Percentiles rank a stretch among this genome's conserved stretches.
These are phyloP conservation scores for Meghimatium bilineatum DNA, from an alignment of 2,888 invertebrate species.

Conservation along the genomic window DNA sequence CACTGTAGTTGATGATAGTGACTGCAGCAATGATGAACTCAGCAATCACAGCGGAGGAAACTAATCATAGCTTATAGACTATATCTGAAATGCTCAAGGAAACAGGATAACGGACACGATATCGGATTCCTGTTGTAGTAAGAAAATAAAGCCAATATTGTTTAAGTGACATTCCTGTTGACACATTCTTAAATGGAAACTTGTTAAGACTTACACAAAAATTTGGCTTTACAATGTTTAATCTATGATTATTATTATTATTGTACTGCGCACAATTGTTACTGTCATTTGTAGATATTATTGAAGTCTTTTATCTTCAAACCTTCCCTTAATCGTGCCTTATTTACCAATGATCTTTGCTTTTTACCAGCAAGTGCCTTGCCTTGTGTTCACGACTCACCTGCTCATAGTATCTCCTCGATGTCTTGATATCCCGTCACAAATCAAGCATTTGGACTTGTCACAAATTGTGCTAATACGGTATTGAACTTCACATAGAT, in stretches of 20 bases:
- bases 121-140: background rate
- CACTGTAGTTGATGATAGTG: constrained; percentile 18
- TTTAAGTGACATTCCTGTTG: background rate
- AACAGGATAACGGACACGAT: background rate
- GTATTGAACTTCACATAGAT: background rate
- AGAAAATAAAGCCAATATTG: background rate
- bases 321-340: background rate
- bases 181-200: background rate
- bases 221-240: background rate
- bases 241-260: background rate
- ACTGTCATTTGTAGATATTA: background rate
- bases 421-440: background rate
- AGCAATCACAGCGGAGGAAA: constrained; percentile 42
- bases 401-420: background rate
- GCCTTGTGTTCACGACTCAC: background rate
- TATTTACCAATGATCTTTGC: background rate
- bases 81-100: background rate
- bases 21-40: constrained; percentile 40
- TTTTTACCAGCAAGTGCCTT: background rate
- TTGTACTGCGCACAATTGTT: background rate
- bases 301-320: background rate
- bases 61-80: background rate
- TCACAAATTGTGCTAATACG: background rate
- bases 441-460: background rate
- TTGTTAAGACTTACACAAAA: background rate